Evolutionary conservation across 2,113 vertebrate species (phyloP), one percentile per base, ranked within the genome.

Genomic region (Gopherus evgoodei): DNA sequence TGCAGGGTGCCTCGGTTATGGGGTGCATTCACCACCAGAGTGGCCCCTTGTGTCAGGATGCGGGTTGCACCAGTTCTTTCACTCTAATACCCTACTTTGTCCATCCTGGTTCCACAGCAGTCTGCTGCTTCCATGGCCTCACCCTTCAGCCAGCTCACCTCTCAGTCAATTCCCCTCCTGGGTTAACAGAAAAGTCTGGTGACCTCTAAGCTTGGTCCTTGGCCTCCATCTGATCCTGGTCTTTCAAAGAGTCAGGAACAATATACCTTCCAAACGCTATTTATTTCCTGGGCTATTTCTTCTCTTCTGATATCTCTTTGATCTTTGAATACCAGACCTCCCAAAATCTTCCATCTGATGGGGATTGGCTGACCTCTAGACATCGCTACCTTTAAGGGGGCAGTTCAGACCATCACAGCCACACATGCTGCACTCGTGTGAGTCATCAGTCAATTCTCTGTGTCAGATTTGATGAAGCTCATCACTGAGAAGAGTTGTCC

Each of bases 401-500:
- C 1, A 4, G n/a, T 83, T 72, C 38, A 49, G 53, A 13, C 1
- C n/a, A 10, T 24, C 52, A 49, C 11, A 42, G 16, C 76, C n/a
- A 10, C 80, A 14, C 8, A 0, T 11, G 85, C 31, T 56, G n/a
- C 25, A 24, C 65, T 31, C 12, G 0, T 21, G 8, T 13, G 81
- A 65, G 14, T 3, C 27, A 2, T 42, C 83, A 89, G 3, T 17
- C 75, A 42, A 24, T 38, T 57, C 24, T 21, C 65, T 83, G 12
- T 11, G 47, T 86, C 76, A 31, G 83, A 57, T 14, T 17, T 1
- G 4, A 11, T 47, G 62, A 78, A 13, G 8, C 25, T 53, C 84
- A 10, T 2, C 57, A 5, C n/a, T 47, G 3, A 49, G 38, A 44
- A 12, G 8, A 88, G 35, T 24, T 49, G 16, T 22, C 93, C 76